Evolutionary conservation across 2,797 vertebrate species (phyloP).

Genomic region (Hephaestus fuliginosus): DNA sequence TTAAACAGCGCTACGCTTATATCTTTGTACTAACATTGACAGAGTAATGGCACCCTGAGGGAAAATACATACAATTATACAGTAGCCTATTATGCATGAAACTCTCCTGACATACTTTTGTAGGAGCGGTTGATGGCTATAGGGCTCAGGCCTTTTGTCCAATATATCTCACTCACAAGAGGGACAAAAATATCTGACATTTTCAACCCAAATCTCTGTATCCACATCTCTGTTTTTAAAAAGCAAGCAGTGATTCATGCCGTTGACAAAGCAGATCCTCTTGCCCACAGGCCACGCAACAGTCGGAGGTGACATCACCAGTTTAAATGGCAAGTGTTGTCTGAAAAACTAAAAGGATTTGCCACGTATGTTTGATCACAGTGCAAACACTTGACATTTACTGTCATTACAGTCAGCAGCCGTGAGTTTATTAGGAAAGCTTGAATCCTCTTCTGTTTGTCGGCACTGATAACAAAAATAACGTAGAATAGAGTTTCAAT

Average conservation of each 20-base stretch:
- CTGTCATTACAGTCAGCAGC: constrained; percentile 5
- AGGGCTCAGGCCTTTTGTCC: constrained; percentile 10
- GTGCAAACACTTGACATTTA: constrained; percentile 28
- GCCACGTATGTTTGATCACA: not conserved
- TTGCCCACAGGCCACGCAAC: not conserved
- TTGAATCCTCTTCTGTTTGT: not conserved
- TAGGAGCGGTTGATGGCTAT: constrained; percentile 11
- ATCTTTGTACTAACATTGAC: constrained; percentile 8
- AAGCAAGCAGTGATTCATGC: constrained; percentile 28
- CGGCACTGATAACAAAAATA: not conserved
- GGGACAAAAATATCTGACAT: constrained; percentile 31
- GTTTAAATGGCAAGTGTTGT: constrained; percentile 5
- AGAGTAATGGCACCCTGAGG: constrained; percentile 28
- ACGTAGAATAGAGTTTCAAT: not conserved
- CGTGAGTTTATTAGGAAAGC: not conserved
- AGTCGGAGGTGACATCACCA: constrained; percentile 22
- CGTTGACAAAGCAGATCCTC: constrained; percentile 9
- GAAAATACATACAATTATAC: constrained; percentile 39
- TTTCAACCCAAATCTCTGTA: constrained; percentile 31
- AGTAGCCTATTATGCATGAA: constrained; percentile 31
- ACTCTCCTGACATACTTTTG: not conserved
- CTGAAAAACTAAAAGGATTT: not conserved
- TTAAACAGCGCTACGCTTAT: not conserved
- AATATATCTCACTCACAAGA: constrained; percentile 17
- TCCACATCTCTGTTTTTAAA: constrained; percentile 20